Base-by-base conservation (phyloP, 2,113 vertebrate genomes). In the Myotis yumanensis region DNA sequence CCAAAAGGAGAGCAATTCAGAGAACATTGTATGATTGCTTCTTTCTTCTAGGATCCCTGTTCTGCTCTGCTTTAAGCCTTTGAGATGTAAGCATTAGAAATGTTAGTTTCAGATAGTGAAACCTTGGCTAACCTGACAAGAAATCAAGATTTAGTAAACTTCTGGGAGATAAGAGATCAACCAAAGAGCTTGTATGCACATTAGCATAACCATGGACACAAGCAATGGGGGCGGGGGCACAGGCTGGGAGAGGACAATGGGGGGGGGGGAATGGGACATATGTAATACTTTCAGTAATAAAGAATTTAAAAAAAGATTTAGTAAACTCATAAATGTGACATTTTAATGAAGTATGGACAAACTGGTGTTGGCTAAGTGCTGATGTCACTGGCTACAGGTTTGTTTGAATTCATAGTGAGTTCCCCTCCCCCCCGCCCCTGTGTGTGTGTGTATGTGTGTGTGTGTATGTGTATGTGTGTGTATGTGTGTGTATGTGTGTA, bases 91-190 rank as follows among this genome's bases (percentile, higher is more conserved):
- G 83, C 20, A 25, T 62, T 89, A 73, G 91, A 94, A 93, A 86
- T 9, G 25, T 94, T 66, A 91, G 80, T 91, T 83, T 91, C 89
- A n/a, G 25, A 54, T 84, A 62, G 52, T 15, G 32, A 95, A 90
- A 88, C 14, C 46, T 95, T 94, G 86, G 73, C 69, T 96, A 96
- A 95, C 96, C 23, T 82, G 30, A 43, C 66, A 30, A 85, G 90
- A 93, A 94, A 90, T 95, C 95, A 82, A 92, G 28, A 84, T 52
- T 97, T 86, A 92, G 57, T 59, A 59, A 59, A 59, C 57, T 28
- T 10, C 23, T 62, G 59, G 25, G 23, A 25, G 11, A 62, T 62
- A 62, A 62, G 25, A 62, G 59, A 28, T 62, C 23, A 62, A 28
- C 23, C 59, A 62, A 62, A 62, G 59, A 62, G 4, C 11, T 62